Percentiles rank a stretch among this genome's conserved stretches.
These are phyloP conservation scores for Caerostris darwini DNA, from an alignment of 1,140 invertebrate genomes.

Conservation along the genomic window DNA sequence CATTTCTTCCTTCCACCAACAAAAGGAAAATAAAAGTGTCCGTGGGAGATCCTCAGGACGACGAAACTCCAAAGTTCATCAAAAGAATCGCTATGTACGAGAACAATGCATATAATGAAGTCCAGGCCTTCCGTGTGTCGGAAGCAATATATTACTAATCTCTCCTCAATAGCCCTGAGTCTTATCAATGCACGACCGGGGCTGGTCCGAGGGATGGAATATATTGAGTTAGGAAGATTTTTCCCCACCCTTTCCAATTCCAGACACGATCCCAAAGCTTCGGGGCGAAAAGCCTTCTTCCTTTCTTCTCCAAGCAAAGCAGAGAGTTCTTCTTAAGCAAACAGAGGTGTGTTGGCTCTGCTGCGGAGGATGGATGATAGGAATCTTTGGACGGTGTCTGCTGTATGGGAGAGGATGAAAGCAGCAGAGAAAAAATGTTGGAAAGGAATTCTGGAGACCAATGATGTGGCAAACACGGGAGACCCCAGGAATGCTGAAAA, in stretches of 20 bases:
- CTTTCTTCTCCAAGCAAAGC: not conserved
- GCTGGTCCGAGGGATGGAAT: not conserved
- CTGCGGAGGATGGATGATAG: constrained; percentile 19
- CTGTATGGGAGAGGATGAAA: not conserved
- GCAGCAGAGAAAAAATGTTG: not conserved
- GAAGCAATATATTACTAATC: constrained; percentile 19
- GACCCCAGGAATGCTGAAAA: constrained; percentile 37
- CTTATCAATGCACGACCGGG: constrained; percentile 22
- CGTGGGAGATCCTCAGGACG: too few relatives aligned
- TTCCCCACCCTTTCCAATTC: not conserved
- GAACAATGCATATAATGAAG: constrained; percentile 3
- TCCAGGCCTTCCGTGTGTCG: not conserved
- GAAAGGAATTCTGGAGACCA: not conserved
- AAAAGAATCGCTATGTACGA: not conserved
- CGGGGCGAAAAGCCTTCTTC: not conserved
- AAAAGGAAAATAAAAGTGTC: too few relatives aligned
- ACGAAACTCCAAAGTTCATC: too few relatives aligned
- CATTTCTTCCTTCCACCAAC: too few relatives aligned
- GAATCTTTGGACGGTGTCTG: constrained; percentile 20
- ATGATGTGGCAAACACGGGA: constrained; percentile 20
- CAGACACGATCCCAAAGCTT: not conserved
- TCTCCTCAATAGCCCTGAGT: not conserved
- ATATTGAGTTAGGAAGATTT: not conserved
- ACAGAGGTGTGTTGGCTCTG: constrained; percentile 30
- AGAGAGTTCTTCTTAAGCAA: constrained; percentile 23